Conservation (phyloP, 2,797 vertebrate genomes). For the Myotis myotis region DNA sequence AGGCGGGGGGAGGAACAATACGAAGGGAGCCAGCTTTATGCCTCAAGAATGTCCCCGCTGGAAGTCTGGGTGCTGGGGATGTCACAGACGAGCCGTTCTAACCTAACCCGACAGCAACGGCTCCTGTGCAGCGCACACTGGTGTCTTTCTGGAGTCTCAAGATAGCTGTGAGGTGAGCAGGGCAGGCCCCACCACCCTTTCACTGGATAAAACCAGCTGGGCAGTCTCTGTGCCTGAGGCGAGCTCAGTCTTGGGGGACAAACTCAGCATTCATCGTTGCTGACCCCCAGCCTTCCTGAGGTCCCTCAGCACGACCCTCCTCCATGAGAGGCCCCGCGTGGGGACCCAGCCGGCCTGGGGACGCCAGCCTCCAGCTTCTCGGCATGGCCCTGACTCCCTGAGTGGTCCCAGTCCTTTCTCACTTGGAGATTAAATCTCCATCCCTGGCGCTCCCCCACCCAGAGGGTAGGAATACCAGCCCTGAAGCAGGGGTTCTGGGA, state of each 20-base stretch:
- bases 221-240: neutral
- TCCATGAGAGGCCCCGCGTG: accelerated
- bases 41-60: neutral
- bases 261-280: neutral
- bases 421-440: neutral
- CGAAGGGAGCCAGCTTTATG: neutral
- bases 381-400: neutral
- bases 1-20: neutral
- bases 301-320: neutral
- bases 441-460: neutral
- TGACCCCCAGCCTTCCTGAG: neutral
- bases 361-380: neutral
- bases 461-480: neutral
- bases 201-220: neutral
- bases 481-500: neutral
- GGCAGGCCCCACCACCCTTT: no score
- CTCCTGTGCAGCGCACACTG: neutral
- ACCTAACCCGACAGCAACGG: neutral
- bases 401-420: neutral
- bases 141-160: neutral
- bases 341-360: neutral
- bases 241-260: neutral
- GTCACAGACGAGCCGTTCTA: neutral
- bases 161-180: neutral
- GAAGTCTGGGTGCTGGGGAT: neutral